A percentile compares a stretch with the other conserved stretches of the same genome.
These are phyloP conservation scores for Dufourea novaeangliae DNA, from an alignment of 1,140 invertebrate species.

Conservation along the genomic window DNA sequence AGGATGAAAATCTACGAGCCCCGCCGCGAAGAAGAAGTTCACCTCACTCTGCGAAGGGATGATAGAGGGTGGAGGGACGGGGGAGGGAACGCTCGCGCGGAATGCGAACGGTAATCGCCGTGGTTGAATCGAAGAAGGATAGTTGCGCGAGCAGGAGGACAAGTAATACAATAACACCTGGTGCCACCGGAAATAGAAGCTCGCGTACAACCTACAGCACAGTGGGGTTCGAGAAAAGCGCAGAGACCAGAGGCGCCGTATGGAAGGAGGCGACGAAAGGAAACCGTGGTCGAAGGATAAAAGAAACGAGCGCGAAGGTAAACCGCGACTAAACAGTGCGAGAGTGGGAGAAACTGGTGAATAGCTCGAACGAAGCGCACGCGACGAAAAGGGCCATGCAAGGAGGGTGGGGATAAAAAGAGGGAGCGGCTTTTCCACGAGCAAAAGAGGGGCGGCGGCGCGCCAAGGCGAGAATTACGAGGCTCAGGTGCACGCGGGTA, in stretches of 20 bases:
- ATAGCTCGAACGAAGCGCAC: neutral
- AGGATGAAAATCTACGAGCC: constrained; percentile 31
- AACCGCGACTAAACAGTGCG: neutral
- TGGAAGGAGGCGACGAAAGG: neutral
- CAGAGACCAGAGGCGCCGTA: neutral
- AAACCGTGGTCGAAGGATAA: neutral
- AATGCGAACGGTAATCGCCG: constrained; percentile 38
- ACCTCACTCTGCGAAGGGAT: too few relatives aligned
- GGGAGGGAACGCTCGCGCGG: neutral
- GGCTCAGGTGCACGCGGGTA: constrained; percentile 76
- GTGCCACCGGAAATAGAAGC: neutral
- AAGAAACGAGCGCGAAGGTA: neutral
- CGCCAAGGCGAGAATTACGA: constrained; percentile 74
- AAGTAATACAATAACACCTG: constrained; percentile 29
- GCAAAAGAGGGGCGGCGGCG: neutral
- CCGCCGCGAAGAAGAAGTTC: neutral
- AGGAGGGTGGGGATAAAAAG: constrained; percentile 17
- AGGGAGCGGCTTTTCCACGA: constrained; percentile 46
- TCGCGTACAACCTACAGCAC: neutral
- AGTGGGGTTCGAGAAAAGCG: neutral
- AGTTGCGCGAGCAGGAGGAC: neutral
- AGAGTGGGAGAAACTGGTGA: neutral
- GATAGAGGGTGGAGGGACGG: too few relatives aligned
- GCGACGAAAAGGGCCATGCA: neutral
- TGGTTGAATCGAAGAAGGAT: neutral